Base-by-base conservation (phyloP, 2,888 invertebrate species). In the Ectobius pallidus region DNA sequence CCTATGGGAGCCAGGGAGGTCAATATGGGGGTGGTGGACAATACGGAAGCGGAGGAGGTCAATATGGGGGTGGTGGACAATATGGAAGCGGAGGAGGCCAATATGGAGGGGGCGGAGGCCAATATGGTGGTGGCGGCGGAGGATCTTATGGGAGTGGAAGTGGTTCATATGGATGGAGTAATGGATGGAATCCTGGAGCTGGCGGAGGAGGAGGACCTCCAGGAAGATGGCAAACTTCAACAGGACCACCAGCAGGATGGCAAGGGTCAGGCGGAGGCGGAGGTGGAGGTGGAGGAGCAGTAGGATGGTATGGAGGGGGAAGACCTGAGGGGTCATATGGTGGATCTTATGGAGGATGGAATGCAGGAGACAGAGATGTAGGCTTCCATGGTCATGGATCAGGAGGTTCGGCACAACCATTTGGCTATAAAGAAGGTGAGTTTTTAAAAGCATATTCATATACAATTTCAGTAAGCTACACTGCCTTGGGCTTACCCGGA, bases 111-210 rank as follows among this genome's bases (percentile, higher is more conserved):
- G 73, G 65, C 1, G 62, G 71, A 6, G 77, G 77, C 25, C 75
- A 74, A 20, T 34, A 34, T 34, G 34, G 34, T 6, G 11, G 34
- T 34, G 22, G 55, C 74, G 75, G 58, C 77, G 81, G 82, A 71
- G 81, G 82, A 71, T 79, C 78, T 18, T 80, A 78, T 49, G 55
- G 55, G 80, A 22, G 80, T 75, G 82, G 82, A 20, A 81, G 82
- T 27, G 81, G 82, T 3, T 78, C 77, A 62, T 79, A 80, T 25
- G 79, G 78, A 11, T 44, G 77, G 3, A 42, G 9, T 83, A 78
- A 42, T 18, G 67, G 16, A 20, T 25, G 61, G 42, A 25, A 25
- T 3, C 9, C 14, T 6, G 39, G 34, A 16, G 55, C 58, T 49
- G 67, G 67, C 20, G 7, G 44, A 9, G 42, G 44, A 20, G 67